These are phyloP conservation scores for Okapia johnstoni DNA, from an alignment of 2,113 vertebrate species.

Conservation along the genomic window DNA sequence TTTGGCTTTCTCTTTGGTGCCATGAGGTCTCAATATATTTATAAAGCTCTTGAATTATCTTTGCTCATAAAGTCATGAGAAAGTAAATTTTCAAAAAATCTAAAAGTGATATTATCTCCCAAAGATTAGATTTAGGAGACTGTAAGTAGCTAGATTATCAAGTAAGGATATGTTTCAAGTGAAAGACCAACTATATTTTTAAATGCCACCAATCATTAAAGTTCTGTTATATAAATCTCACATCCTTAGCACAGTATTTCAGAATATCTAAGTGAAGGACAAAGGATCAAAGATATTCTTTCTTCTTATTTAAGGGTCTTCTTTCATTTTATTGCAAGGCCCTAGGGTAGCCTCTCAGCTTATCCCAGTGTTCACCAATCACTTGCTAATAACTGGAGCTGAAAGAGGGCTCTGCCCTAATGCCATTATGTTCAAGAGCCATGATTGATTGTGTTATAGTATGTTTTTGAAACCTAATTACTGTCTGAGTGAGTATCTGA, in stretches of 20 bases:
- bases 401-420: slow-evolving; percentile 88
- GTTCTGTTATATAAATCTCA: slow-evolving; percentile 77
- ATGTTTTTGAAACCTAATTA: slow-evolving; percentile 99
- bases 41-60: slow-evolving; percentile 33
- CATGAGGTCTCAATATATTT: neutral
- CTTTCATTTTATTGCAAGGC: slow-evolving; percentile 81
- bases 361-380: slow-evolving; percentile 82
- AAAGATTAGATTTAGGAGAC: slow-evolving; percentile 72
- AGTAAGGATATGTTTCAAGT: slow-evolving; percentile 77
- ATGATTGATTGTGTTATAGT: slow-evolving; percentile 97
- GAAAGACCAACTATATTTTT: slow-evolving; percentile 76
- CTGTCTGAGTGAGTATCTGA: slow-evolving; percentile 91
- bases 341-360: slow-evolving; percentile 78
- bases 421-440: slow-evolving; percentile 87
- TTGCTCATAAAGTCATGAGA: slow-evolving; percentile 65
- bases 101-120: slow-evolving; percentile 57
- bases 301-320: slow-evolving; percentile 78
- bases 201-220: slow-evolving; percentile 75
- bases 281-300: slow-evolving; percentile 80
- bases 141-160: slow-evolving; percentile 65
- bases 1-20: neutral
- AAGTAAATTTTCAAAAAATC: slow-evolving; percentile 63
- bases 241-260: slow-evolving; percentile 68
- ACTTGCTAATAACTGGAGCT: slow-evolving; percentile 86
- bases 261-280: slow-evolving; percentile 77